phyloP scores from a whole-genome alignment of 1,140 invertebrate genomes.

The Rhagoletis zephyria region DNA sequence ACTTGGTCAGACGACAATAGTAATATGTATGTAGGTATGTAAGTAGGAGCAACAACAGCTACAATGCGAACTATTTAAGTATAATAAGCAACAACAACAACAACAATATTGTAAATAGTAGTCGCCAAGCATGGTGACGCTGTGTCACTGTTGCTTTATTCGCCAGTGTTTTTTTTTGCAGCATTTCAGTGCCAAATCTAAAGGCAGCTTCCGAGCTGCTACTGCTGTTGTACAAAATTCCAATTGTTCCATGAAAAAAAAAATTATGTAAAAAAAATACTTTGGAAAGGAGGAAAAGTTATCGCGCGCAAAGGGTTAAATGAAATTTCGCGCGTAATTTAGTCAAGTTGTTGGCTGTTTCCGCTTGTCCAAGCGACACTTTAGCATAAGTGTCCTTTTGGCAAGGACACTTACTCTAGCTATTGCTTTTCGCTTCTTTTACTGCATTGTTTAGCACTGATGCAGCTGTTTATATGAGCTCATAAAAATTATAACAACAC shows the following conservation, averaged over 20 bases:
- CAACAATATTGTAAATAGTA: conserved; percentile 45
- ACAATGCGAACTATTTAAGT: too few species aligned
- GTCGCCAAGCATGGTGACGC: conserved; percentile 8
- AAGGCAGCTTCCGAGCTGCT: not conserved
- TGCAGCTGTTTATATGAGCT: not conserved
- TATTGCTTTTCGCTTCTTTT: not conserved
- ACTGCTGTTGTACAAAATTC: not conserved
- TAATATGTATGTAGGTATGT: too few species aligned
- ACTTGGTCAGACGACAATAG: conserved; percentile 20
- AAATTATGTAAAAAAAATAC: not conserved
- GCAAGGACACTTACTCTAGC: conserved; percentile 3
- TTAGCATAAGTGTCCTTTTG: conserved; percentile 46
- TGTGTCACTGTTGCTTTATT: too few species aligned
- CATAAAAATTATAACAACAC: conserved; percentile 8
- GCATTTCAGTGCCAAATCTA: not conserved
- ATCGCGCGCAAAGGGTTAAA: conserved; percentile 15
- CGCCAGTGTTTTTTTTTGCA: too few species aligned
- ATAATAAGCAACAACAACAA: not conserved
- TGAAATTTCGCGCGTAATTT: conserved; percentile 51
- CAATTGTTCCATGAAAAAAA: not conserved
- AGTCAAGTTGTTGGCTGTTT: conserved; percentile 51
- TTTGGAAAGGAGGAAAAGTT: not conserved
- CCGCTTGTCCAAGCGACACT: conserved; percentile 39
- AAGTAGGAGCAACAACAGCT: not conserved
- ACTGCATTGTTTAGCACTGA: conserved; percentile 17